Conservation (phyloP, 1,140 invertebrate genomes). For the Halesus radiatus region DNA sequence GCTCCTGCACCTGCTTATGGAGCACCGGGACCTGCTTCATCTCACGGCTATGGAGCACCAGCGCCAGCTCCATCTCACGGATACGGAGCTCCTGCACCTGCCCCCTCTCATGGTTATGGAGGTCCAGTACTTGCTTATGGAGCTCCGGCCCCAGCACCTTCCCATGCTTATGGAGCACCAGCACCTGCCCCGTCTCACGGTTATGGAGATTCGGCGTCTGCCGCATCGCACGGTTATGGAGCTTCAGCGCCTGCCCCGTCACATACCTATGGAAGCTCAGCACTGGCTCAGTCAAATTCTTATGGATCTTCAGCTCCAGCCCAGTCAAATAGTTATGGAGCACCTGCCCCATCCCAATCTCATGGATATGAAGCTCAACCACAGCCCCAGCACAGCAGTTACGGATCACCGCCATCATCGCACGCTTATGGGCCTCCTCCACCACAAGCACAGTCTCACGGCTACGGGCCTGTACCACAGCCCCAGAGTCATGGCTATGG, state of each 20-base stretch:
- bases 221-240: not conserved
- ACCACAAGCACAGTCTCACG: too few species aligned
- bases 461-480: constrained; percentile 16
- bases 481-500: constrained; percentile 6
- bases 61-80: not conserved
- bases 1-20: constrained; percentile 21
- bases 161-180: constrained; percentile 1
- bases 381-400: constrained; percentile 19
- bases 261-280: constrained; percentile 9
- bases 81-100: not conserved
- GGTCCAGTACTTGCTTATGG: constrained; percentile 6
- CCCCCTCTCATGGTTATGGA: constrained; percentile 4
- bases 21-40: constrained; percentile 45
- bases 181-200: constrained; percentile 1
- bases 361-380: too few species aligned
- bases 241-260: not conserved
- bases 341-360: too few species aligned
- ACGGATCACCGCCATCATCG: not conserved
- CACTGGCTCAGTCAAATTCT: not conserved
- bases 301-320: constrained; percentile 8
- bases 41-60: constrained; percentile 52
- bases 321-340: constrained; percentile 50
- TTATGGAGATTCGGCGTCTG: not conserved
- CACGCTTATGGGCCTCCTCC: too few species aligned
- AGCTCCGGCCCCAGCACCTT: not conserved